phyloP scores from a whole-genome alignment of 2,113 vertebrate genomes.

The Ahaetulla prasina region DNA sequence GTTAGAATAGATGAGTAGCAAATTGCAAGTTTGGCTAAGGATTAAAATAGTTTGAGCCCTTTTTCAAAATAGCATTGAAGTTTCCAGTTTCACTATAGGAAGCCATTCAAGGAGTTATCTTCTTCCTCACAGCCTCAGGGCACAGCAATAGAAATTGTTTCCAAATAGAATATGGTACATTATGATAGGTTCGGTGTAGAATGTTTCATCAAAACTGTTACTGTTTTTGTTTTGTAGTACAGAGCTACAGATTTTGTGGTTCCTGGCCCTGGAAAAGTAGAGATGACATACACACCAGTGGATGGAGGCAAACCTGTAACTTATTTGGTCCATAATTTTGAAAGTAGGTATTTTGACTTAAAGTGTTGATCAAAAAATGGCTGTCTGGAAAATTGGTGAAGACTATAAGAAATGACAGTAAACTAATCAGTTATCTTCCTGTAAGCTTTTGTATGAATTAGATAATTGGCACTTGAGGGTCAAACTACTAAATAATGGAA shows the following conservation, averaged over 20 bases:
- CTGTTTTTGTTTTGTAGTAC: constrained; percentile 73
- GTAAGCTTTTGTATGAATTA: background rate
- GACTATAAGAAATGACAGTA: background rate
- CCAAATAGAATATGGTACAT: background rate
- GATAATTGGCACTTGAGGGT: background rate
- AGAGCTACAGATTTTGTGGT: constrained; percentile 98
- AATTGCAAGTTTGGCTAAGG: background rate
- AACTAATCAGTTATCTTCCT: background rate
- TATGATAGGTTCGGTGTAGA: background rate
- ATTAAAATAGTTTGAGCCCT: background rate
- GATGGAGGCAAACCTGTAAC: constrained; percentile 76
- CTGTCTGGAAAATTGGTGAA: background rate
- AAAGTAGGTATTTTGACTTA: constrained; percentile 72
- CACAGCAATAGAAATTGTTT: background rate
- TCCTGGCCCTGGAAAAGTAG: constrained; percentile 88
- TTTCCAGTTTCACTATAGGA: background rate
- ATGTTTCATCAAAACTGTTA: background rate
- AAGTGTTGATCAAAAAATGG: background rate
- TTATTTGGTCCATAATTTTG: constrained; percentile 84
- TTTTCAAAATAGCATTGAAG: background rate
- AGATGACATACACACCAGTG: constrained; percentile 87
- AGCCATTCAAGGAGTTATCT: background rate
- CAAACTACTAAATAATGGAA: background rate
- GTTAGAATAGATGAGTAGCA: background rate
- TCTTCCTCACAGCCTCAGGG: background rate